Base-by-base conservation (phyloP, 1,140 invertebrate species). In the Ceratosolen fusciceps region DNA sequence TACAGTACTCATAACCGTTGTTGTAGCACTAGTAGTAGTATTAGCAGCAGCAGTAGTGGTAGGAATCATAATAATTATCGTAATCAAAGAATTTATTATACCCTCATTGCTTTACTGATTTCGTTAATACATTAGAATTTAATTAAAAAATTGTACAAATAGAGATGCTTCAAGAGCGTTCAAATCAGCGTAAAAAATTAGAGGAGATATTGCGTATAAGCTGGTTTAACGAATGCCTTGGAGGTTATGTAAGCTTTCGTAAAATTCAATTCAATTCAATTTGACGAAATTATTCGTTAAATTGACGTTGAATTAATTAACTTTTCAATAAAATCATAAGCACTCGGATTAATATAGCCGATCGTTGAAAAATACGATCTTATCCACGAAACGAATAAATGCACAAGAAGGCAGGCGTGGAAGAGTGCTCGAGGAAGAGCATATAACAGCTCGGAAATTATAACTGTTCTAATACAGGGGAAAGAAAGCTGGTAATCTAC, bases 401-500 rank as follows among this genome's bases (percentile, higher is more conserved):
- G 34, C n/a, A 43, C 71, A 14, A 62, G 12, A 39, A 70, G 37
- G 24, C 37, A 1, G 16, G 19, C 24, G 29, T 5, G 67, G n/a
- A 49, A 9, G 1, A 3, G n/a, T n/a, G n/a, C n/a, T 10, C 1
- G 10, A 12, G 26, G 19, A 47, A 75, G 43, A 19, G 1, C 21
- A 39, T 37, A 43, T 37, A 43, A n/a, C 71, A 49, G 21, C 60
- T 73, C 19, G 7, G 77, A 79, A 79, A 74, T 79, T 79, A 47
- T 79, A 79, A 74, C 60, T 65, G 71, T 68, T 80, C 72, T 68
- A 65, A 56, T 68, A 39, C 37, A 60, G 43, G 68, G 47, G 39
- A 14, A 77, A 70, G 80, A 81, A 81, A 85, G 84, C 82, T 77
- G 81, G 84, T 84, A 85, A 86, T 85, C 83, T 84, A 82, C 79